These are phyloP conservation scores for Trematomus bernacchii DNA, from an alignment of 2,797 vertebrate genomes.

Conservation along the genomic window DNA sequence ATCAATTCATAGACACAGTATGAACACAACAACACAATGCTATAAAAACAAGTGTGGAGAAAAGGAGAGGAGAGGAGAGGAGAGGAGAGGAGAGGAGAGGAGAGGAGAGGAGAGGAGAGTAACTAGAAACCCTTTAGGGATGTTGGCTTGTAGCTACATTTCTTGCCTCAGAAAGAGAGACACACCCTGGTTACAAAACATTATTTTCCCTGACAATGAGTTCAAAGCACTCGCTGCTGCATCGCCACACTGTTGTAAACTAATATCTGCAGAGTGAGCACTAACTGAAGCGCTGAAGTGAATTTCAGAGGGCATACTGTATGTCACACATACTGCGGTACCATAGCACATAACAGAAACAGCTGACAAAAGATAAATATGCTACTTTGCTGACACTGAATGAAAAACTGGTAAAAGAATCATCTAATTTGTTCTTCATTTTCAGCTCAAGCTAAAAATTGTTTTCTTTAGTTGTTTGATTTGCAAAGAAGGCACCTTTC, in stretches of 20 bases:
- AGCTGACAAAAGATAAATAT: background rate
- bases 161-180: slow-evolving; percentile 43
- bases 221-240: slow-evolving; percentile 32
- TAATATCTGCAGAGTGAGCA: slow-evolving; percentile 18
- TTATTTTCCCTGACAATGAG: slow-evolving; percentile 35
- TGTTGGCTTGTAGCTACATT: slow-evolving; percentile 26
- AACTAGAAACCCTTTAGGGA: slow-evolving; percentile 55
- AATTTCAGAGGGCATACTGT: slow-evolving; percentile 15
- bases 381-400: slow-evolving; percentile 5
- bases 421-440: background rate
- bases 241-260: slow-evolving; percentile 18
- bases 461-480: background rate
- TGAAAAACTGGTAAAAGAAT: background rate
- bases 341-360: background rate
- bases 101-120: slow-evolving; percentile 10
- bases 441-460: background rate
- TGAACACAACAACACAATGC: background rate
- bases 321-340: slow-evolving; percentile 1
- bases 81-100: slow-evolving; percentile 10
- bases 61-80: slow-evolving; percentile 8
- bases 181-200: slow-evolving; percentile 41
- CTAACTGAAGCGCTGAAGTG: slow-evolving; percentile 7
- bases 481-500: background rate
- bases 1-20: slow-evolving; percentile 15
- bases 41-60: slow-evolving; percentile 3